Conservation (phyloP, 1,140 invertebrate genomes). For the Marisa cornuarietis region DNA sequence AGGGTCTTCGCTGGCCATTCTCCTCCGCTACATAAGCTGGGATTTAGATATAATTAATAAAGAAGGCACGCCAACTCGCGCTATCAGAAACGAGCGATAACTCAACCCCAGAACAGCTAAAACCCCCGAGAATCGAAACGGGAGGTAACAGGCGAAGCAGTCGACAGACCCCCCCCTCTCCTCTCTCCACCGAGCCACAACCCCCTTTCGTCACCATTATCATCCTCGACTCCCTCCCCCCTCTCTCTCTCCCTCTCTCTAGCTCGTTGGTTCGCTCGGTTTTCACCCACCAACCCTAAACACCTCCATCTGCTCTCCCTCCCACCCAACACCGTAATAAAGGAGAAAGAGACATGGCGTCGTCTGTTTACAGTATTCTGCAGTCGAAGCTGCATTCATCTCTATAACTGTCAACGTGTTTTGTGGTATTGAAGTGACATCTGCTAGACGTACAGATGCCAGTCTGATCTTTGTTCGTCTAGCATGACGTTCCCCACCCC, state of each 20-base stretch:
- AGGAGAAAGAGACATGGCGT: too few species aligned
- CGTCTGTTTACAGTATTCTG: too few species aligned
- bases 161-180: too few species aligned
- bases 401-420: too few species aligned
- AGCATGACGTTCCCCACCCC: too few species aligned
- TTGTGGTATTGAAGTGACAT: too few species aligned
- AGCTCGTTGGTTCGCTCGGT: too few species aligned
- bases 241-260: neutral
- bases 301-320: too few species aligned
- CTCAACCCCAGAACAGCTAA: neutral
- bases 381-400: too few species aligned
- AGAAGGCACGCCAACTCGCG: neutral
- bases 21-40: slow-evolving; percentile 2
- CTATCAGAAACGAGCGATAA: slow-evolving; percentile 4
- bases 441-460: too few species aligned
- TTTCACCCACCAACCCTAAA: neutral
- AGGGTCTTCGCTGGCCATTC: neutral
- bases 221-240: neutral
- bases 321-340: too few species aligned
- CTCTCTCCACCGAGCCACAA: neutral
- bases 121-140: neutral
- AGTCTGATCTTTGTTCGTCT: too few species aligned
- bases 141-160: neutral
- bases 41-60: slow-evolving; percentile 26
- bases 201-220: neutral